phyloP scores from a whole-genome alignment of 2,113 vertebrate species.

The Macquaria ambigua region DNA sequence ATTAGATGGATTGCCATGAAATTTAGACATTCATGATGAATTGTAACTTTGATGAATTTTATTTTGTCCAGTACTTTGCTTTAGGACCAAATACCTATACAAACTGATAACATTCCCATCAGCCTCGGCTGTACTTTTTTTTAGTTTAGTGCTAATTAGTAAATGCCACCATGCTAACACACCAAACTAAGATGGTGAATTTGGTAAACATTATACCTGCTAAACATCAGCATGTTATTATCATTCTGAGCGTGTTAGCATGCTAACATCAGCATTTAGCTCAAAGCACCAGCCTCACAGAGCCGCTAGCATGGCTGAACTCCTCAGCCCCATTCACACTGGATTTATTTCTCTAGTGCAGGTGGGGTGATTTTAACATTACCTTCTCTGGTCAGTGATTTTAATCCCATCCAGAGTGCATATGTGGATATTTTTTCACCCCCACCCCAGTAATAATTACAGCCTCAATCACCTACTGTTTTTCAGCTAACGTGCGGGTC shows the following conservation, averaged over 20 bases:
- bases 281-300: background rate
- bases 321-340: background rate
- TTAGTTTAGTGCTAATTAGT: no score
- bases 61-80: no score
- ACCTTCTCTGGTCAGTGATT: background rate
- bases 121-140: no score
- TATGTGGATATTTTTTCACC: background rate
- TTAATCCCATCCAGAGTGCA: background rate
- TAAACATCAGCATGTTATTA: background rate
- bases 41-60: background rate
- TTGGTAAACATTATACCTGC: background rate
- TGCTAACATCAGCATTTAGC: background rate
- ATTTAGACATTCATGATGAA: no score
- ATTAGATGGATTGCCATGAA: no score
- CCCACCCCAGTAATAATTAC: background rate
- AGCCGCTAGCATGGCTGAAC: background rate
- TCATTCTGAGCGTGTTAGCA: background rate
- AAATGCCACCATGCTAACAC: background rate
- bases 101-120: no score
- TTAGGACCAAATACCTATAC: no score
- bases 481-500: background rate
- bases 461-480: background rate
- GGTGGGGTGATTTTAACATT: slow-evolving; percentile 1
- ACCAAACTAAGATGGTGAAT: background rate
- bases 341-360: background rate